Conservation (phyloP, 2,113 vertebrate genomes). For the Physeter macrocephalus region DNA sequence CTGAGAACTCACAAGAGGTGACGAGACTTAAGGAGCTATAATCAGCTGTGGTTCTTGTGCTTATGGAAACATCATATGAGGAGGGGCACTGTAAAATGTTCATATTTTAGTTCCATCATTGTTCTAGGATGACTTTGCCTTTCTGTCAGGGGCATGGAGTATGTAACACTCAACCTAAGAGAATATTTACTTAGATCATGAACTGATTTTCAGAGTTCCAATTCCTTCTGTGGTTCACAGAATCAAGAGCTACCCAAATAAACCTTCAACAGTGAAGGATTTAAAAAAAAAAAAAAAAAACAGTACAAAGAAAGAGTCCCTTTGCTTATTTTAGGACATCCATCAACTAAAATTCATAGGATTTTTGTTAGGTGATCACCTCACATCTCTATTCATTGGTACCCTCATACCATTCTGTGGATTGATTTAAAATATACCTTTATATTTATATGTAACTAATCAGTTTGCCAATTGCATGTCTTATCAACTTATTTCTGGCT, state of each 20-base stretch:
- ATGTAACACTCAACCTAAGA: background rate
- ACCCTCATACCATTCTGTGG: background rate
- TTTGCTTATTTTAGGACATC: background rate
- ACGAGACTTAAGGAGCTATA: background rate
- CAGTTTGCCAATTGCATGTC: background rate
- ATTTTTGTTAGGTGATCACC: background rate
- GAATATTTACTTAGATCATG: background rate
- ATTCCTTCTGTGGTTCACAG: background rate
- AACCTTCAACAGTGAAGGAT: background rate
- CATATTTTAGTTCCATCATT: background rate
- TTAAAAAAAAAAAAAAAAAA: background rate
- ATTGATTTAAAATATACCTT: background rate
- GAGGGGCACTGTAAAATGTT: background rate
- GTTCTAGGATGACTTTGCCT: background rate
- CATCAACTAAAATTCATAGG: background rate
- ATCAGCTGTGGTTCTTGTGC: background rate
- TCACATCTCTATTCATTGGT: background rate
- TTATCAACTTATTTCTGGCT: conserved; percentile 17
- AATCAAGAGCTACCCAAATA: background rate
- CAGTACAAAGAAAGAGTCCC: background rate
- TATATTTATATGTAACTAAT: background rate
- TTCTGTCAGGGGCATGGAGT: background rate
- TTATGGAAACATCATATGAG: background rate
- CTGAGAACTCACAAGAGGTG: background rate
- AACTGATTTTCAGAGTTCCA: conserved; percentile 23